Evolutionary conservation across 2,888 invertebrate genomes (phyloP), one percentile per base, ranked within the genome.

Genomic region (Synergus laeviventris): DNA sequence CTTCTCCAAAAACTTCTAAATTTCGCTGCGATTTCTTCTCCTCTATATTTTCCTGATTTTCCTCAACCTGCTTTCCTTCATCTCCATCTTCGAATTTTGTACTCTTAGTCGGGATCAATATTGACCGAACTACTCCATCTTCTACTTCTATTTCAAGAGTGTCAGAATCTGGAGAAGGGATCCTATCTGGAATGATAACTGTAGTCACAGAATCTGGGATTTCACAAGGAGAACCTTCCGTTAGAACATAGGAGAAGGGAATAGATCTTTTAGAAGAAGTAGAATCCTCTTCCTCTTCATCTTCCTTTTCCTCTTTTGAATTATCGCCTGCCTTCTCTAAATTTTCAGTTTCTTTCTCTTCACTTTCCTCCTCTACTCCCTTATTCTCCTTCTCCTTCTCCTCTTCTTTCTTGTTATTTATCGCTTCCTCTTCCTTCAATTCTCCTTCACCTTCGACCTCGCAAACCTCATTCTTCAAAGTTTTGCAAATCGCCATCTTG

Each of bases 131-230:
- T 16, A 79, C 60, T 1, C 70, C 80, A 39, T 83, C 78, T 9
- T 81, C 84, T 0, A 81, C 21, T 18, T 81, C 82, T 0, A 82
- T 74, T 64, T 80, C 77, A 12, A 85, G 70, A 56, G 78, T 81
- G 24, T 85, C 82, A 4, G 80, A 82, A 21, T 81, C 81, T 11
- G 59, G 73, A 0, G 76, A 56, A 11, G 77, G 18, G 2, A 75
- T 74, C 64, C 84, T 84, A 1, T 89, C 87, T 1, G 90, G 88
- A 59, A 90, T 88, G 18, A 90, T 87, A 0, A 90, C 89, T 2
- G 90, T 90, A 12, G 88, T 90, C 0, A 90, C 87, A 1, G 84
- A 84, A 59, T 90, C 89, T 9, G 90, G 90, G 74, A 91, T 90
- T 3, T 90, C 89, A 60, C 85, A 85, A 0, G 89, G 89, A 3